These are phyloP conservation scores for Sinosuthora webbiana DNA, from an alignment of 2,113 vertebrate species.

Conservation along the genomic window DNA sequence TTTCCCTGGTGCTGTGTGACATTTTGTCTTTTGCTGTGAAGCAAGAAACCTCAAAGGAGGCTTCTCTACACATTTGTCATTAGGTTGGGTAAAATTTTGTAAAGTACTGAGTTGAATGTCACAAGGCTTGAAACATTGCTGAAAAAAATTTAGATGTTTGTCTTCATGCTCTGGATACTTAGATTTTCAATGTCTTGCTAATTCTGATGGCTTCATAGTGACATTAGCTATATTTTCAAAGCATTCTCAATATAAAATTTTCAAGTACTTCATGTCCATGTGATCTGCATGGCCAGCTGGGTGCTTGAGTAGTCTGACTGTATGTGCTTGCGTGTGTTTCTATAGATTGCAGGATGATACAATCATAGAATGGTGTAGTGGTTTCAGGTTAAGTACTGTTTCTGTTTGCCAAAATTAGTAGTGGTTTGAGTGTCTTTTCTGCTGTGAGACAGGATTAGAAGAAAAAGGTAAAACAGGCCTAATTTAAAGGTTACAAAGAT, in stretches of 20 bases:
- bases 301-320: neutral
- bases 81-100: neutral
- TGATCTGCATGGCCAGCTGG: neutral
- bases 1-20: neutral
- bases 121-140: rapidly evolving
- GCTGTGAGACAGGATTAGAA: too few relatives aligned
- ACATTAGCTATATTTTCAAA: neutral
- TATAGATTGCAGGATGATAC: neutral
- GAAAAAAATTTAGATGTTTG: neutral
- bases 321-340: neutral
- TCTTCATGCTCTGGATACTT: neutral
- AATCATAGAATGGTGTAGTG: neutral
- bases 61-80: neutral
- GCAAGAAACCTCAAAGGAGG: neutral
- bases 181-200: neutral
- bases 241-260: neutral
- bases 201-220: neutral
- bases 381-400: too few relatives aligned
- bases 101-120: neutral
- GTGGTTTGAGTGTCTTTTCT: too few relatives aligned
- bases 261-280: neutral
- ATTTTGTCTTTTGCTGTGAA: neutral
- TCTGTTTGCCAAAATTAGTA: too few relatives aligned
- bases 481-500: too few relatives aligned
- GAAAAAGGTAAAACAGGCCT: too few relatives aligned